Evolutionary conservation across 2,113 vertebrate species (phyloP).

Genomic region (Ceratotherium simum): DNA sequence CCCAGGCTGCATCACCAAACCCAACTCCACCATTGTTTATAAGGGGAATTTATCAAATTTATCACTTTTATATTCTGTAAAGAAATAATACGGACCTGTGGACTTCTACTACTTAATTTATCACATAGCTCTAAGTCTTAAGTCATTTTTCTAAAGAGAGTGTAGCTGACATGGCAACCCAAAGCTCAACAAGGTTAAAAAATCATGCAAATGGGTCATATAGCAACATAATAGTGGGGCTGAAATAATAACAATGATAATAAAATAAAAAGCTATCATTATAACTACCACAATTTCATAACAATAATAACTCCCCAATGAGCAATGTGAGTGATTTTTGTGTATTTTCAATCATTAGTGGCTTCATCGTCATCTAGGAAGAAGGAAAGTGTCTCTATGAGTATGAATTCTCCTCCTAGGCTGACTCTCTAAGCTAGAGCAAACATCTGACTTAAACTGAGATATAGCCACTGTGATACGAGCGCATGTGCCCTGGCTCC

Average conservation of each 20-base stretch:
- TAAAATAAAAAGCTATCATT: not conserved
- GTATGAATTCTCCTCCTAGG: not conserved
- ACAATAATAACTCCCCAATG: not conserved
- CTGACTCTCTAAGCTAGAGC: not conserved
- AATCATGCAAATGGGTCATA: not conserved
- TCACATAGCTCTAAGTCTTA: not conserved
- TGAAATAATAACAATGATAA: conserved; percentile 19
- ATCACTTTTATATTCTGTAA: not conserved
- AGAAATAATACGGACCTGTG: not conserved
- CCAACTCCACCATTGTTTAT: not conserved
- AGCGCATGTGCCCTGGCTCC: not conserved
- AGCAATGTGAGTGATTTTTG: not conserved
- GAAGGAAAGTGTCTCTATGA: not conserved
- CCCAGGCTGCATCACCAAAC: not conserved
- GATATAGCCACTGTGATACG: not conserved
- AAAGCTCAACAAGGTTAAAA: conserved; percentile 44
- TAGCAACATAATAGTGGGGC: not conserved
- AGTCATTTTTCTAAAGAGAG: not conserved
- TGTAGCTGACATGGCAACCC: not conserved
- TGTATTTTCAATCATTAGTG: not conserved
- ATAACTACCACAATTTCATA: not conserved
- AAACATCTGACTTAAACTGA: not conserved
- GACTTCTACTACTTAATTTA: not conserved
- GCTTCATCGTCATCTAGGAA: not conserved
- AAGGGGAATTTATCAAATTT: conserved; percentile 38